These are phyloP conservation scores for Drosophila neocordata DNA, from an alignment of 1,140 invertebrate species.

Conservation along the genomic window DNA sequence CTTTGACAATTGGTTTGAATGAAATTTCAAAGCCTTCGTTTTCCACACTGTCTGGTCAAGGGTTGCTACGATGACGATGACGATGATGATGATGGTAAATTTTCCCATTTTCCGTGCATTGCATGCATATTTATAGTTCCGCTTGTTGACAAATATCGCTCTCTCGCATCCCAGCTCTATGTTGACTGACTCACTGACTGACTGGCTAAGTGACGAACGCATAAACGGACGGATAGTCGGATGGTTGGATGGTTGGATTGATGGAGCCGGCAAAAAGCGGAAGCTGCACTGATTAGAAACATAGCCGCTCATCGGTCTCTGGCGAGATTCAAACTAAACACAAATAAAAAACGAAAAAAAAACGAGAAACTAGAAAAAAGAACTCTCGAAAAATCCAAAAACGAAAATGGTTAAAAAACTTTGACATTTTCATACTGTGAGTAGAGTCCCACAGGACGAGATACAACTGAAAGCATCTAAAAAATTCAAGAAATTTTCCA, in stretches of 20 bases:
- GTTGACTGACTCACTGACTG: constrained; percentile 60
- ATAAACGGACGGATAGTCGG: neutral
- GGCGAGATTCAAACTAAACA: constrained; percentile 33
- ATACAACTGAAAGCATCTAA: neutral
- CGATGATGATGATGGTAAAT: neutral
- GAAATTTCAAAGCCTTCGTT: constrained; percentile 60
- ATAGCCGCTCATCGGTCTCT: constrained; percentile 49
- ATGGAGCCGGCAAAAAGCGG: constrained; percentile 37
- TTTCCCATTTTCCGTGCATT: constrained; percentile 17
- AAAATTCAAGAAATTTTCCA: constrained; percentile 5
- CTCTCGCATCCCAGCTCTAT: constrained; percentile 19
- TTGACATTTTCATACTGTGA: constrained; percentile 44
- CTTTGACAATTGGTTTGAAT: constrained; percentile 45
- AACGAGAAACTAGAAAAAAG: neutral
- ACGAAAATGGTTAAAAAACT: constrained; percentile 11
- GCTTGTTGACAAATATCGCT: constrained; percentile 78
- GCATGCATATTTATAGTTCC: constrained; percentile 80
- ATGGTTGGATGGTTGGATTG: constrained; percentile 1
- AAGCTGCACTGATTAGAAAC: constrained; percentile 80
- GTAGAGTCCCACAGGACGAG: neutral
- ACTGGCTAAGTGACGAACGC: neutral
- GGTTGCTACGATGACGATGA: neutral
- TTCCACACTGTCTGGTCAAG: neutral
- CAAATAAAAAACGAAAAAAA: constrained; percentile 20
- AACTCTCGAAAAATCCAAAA: neutral